Percentiles rank a stretch among this genome's conserved stretches.
These are phyloP conservation scores for Pomatostomus ruficeps DNA, from an alignment of 2,113 vertebrate species.

Conservation along the genomic window DNA sequence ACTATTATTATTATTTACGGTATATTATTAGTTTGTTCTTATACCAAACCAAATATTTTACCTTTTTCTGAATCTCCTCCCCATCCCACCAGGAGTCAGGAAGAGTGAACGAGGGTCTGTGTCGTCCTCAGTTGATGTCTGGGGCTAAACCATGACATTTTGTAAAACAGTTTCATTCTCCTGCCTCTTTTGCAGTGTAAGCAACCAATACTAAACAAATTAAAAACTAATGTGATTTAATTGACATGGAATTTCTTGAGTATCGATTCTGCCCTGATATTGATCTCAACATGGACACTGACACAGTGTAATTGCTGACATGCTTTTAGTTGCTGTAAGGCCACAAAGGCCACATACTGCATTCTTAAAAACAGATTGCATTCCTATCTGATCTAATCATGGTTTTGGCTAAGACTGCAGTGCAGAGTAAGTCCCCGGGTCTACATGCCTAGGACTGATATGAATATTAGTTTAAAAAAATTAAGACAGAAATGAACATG, in stretches of 20 bases:
- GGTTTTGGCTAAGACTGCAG: not conserved
- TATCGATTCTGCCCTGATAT: not conserved
- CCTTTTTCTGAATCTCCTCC: not conserved
- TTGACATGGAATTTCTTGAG: not conserved
- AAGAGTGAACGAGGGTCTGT: accelerated
- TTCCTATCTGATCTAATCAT: not conserved
- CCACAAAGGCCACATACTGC: not conserved
- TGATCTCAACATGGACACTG: not conserved
- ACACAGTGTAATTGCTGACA: not conserved
- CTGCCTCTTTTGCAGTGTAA: not conserved
- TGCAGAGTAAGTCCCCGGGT: not conserved
- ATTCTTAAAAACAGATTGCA: not conserved
- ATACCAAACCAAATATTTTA: not conserved
- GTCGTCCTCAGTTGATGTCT: not conserved
- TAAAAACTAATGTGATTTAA: not conserved
- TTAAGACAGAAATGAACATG: not conserved
- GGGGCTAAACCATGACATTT: not conserved
- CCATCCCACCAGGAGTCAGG: no score
- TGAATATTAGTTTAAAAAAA: not conserved
- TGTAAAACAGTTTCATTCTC: not conserved
- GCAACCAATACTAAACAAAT: not conserved
- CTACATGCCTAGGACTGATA: not conserved
- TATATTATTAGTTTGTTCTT: not conserved
- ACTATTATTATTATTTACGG: not conserved
- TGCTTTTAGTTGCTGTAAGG: not conserved